These are phyloP conservation scores for Ascaphus truei DNA, from an alignment of 2,113 vertebrate genomes.

Conservation along the genomic window DNA sequence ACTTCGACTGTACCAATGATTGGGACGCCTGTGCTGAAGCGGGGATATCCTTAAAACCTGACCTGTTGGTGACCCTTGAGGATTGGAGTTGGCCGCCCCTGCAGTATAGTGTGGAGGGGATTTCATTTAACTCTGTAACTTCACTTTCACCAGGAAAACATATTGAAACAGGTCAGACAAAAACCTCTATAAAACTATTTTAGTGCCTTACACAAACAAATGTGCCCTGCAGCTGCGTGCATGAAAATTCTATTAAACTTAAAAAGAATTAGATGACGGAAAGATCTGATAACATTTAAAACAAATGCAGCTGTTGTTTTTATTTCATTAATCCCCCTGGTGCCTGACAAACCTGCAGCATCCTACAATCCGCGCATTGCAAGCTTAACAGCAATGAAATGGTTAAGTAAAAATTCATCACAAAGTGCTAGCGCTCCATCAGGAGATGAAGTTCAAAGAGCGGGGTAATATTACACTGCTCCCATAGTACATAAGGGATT, in stretches of 20 bases:
- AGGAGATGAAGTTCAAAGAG: too few relatives aligned
- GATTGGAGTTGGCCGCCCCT: too few relatives aligned
- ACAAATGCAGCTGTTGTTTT: constrained; percentile 28
- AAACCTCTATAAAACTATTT: neutral
- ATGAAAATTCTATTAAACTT: constrained; percentile 22
- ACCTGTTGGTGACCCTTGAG: too few relatives aligned
- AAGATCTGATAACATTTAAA: constrained; percentile 28
- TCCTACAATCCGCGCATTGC: neutral
- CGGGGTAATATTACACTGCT: too few relatives aligned
- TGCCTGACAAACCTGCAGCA: constrained; percentile 6
- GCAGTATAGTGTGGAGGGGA: too few relatives aligned
- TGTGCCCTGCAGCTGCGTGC: constrained; percentile 20
- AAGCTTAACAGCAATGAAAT: neutral
- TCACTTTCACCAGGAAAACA: constrained; percentile 10
- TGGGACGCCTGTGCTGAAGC: too few relatives aligned
- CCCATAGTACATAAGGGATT: too few relatives aligned
- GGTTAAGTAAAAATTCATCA: constrained; percentile 17
- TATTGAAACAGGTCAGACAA: neutral
- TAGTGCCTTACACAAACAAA: constrained; percentile 6
- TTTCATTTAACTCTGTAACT: too few relatives aligned
- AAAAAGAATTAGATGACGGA: constrained; percentile 27
- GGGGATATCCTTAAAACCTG: too few relatives aligned
- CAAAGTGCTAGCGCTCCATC: too few relatives aligned
- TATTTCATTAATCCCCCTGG: constrained; percentile 20
- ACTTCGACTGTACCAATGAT: too few relatives aligned